phyloP scores from a whole-genome alignment of 2,113 vertebrate species.

The Thamnophis sirtalis region DNA sequence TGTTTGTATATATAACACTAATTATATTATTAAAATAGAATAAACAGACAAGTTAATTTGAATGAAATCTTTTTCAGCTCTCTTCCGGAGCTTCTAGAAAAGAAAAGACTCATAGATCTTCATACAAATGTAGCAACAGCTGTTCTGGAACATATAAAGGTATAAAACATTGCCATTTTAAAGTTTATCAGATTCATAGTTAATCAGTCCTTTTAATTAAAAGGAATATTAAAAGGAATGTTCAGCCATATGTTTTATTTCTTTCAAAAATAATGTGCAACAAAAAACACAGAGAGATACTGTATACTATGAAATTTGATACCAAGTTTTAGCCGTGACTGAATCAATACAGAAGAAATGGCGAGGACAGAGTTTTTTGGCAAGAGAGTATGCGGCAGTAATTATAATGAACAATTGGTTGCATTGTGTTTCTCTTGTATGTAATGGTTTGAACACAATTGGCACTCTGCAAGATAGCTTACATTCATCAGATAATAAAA shows the following conservation, averaged over 20 bases:
- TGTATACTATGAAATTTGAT: not conserved
- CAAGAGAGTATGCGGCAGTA: not conserved
- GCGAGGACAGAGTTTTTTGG: not conserved
- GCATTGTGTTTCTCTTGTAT: not conserved
- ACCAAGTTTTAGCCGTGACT: not conserved
- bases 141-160: constrained; percentile 97
- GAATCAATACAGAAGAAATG: not conserved
- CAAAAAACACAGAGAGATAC: not conserved
- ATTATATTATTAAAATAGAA: constrained; percentile 5
- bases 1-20: not conserved
- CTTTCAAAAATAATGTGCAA: not conserved
- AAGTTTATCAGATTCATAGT: not conserved
- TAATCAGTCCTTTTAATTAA: not conserved
- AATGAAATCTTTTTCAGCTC: constrained; percentile 78
- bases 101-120: constrained; percentile 96
- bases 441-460: not conserved
- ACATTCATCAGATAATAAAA: not conserved
- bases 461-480: not conserved
- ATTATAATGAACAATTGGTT: not conserved
- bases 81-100: constrained; percentile 94
- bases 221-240: not conserved
- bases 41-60: constrained; percentile 49
- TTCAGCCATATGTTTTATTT: not conserved
- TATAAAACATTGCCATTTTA: constrained; percentile 48
- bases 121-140: constrained; percentile 98